Evolutionary conservation across 2,888 invertebrate species (phyloP).

Genomic region (Pyrochroa serraticornis): DNA sequence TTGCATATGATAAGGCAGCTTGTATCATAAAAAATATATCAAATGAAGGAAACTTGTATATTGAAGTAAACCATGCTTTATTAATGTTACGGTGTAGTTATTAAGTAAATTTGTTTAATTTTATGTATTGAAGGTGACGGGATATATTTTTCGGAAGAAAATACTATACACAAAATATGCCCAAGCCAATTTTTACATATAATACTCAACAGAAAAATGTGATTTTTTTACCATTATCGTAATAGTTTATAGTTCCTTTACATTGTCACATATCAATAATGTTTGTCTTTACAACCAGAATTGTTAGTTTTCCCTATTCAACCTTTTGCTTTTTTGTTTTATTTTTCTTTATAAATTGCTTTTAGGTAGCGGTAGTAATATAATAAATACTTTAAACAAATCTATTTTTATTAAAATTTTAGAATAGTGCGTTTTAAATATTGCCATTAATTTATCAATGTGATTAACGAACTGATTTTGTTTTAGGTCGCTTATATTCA

Average conservation of each 20-base stretch:
- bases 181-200: conserved; percentile 42
- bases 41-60: conserved; percentile 27
- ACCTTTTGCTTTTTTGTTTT: conserved; percentile 32
- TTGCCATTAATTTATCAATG: not conserved
- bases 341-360: conserved; percentile 40
- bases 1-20: conserved; percentile 28
- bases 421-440: not conserved
- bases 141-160: conserved; percentile 39
- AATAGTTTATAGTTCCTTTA: conserved; percentile 39
- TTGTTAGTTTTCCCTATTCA: conserved; percentile 23
- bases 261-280: conserved; percentile 34
- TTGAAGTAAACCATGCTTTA: conserved; percentile 35
- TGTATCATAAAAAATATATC: conserved; percentile 23
- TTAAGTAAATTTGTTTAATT: conserved; percentile 31
- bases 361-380: conserved; percentile 50
- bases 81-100: conserved; percentile 31
- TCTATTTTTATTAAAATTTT: conserved; percentile 5
- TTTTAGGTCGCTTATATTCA: conserved; percentile 52
- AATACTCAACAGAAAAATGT: conserved; percentile 54
- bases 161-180: conserved; percentile 38
- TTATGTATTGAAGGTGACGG: conserved; percentile 41
- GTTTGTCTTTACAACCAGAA: conserved; percentile 27
- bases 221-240: conserved; percentile 45
- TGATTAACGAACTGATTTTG: not conserved
- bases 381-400: conserved; percentile 42